Evolutionary conservation across 2,888 invertebrate species (phyloP).

Genomic region (Anthophora plumipes): DNA sequence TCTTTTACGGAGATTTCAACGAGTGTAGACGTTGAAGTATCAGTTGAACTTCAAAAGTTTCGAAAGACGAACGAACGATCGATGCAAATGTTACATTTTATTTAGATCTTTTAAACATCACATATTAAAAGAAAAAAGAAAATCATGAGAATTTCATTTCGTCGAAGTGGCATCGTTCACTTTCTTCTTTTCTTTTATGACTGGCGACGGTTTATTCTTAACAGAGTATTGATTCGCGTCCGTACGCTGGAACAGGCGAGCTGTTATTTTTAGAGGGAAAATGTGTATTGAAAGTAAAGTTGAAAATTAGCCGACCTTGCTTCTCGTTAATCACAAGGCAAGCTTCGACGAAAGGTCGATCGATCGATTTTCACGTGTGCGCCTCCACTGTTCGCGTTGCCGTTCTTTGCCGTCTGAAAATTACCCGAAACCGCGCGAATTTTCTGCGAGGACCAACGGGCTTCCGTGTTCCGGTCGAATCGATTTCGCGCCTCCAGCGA

Average conservation of each 20-base stretch:
- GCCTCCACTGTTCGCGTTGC: not conserved
- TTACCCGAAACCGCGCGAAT: constrained; percentile 33
- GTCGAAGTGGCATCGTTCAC: not conserved
- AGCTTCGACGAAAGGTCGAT: constrained; percentile 52
- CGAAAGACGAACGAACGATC: too few species aligned
- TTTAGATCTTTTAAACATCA: not conserved
- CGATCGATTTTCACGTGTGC: constrained; percentile 50
- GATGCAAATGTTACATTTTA: too few species aligned
- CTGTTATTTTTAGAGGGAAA: constrained; percentile 51
- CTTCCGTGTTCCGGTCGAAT: not conserved
- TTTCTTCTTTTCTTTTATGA: constrained; percentile 3
- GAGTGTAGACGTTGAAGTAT: too few species aligned
- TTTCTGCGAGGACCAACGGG: not conserved
- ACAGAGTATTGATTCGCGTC: constrained; percentile 54
- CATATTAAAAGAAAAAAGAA: not conserved
- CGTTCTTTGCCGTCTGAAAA: constrained; percentile 18
- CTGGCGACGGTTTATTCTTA: constrained; percentile 44
- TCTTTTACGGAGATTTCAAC: too few species aligned
- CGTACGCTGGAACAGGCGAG: constrained; percentile 20
- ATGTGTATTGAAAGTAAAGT: constrained; percentile 58
- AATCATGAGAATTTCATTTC: not conserved
- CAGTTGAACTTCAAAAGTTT: too few species aligned
- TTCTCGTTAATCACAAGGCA: constrained; percentile 50
- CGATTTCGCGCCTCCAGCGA: constrained; percentile 5
- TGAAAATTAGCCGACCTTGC: constrained; percentile 62